A percentile compares a stretch with the other conserved stretches of the same genome.
Conservation (phyloP, 2,797 vertebrate genomes). For the Naso thynnoides region DNA sequence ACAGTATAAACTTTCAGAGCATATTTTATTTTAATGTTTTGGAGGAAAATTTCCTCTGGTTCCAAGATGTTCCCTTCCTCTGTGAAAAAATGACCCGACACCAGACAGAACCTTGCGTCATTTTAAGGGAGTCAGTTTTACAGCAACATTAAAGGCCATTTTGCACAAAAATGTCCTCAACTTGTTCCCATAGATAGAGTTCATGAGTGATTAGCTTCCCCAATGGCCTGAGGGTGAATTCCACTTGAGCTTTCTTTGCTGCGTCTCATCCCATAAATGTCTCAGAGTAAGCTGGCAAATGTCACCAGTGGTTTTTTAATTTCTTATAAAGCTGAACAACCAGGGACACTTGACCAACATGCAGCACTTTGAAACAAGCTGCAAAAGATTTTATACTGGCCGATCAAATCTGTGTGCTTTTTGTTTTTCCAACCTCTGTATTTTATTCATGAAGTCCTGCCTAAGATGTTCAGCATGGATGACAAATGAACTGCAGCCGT, state of each 20-base stretch:
- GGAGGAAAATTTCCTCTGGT: slow-evolving; percentile 6
- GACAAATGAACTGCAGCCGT: slow-evolving; percentile 13
- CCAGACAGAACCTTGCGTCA: slow-evolving; percentile 10
- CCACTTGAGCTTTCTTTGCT: slow-evolving; percentile 38
- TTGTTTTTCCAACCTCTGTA: background rate
- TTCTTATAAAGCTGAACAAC: slow-evolving; percentile 50
- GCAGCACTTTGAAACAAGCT: slow-evolving; percentile 34
- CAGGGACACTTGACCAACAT: background rate
- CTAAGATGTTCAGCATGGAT: slow-evolving; percentile 2
- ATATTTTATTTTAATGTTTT: slow-evolving; percentile 10
- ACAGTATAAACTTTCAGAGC: slow-evolving; percentile 10
- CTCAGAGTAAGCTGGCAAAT: slow-evolving; percentile 39
- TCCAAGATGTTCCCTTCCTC: background rate
- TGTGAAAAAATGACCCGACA: background rate
- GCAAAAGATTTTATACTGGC: slow-evolving; percentile 23
- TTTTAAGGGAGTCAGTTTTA: background rate
- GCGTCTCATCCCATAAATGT: slow-evolving; percentile 43
- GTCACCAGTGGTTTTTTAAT: slow-evolving; percentile 56
- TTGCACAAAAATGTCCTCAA: slow-evolving; percentile 39
- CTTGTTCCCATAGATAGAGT: slow-evolving; percentile 30
- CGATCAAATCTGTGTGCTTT: slow-evolving; percentile 16
- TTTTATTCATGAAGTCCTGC: slow-evolving; percentile 29
- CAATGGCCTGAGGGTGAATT: slow-evolving; percentile 46
- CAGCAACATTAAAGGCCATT: slow-evolving; percentile 37
- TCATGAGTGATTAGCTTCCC: slow-evolving; percentile 60